A percentile compares a stretch with the other conserved stretches of the same genome.
Evolutionary conservation across 2,113 vertebrate genomes (phyloP).

Genomic region (Rousettus leschenaultii): DNA sequence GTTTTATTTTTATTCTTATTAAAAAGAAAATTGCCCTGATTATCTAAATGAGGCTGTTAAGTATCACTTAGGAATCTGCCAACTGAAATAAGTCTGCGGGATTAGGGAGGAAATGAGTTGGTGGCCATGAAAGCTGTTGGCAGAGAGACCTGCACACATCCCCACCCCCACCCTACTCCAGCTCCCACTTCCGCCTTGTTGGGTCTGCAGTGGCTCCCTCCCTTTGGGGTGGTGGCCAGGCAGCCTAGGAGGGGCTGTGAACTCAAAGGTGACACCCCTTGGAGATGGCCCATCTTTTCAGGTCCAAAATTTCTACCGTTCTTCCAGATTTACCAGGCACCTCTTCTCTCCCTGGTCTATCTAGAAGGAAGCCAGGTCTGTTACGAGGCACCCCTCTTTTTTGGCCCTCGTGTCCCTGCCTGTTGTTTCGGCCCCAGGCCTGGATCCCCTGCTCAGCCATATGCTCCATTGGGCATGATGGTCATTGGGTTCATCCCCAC

Average conservation of each 20-base stretch:
- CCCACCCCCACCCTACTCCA: not conserved
- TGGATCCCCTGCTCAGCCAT: not conserved
- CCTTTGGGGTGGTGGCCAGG: rapidly evolving
- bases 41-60: not conserved
- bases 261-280: not conserved
- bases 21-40: slow-evolving; percentile 39
- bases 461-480: not conserved
- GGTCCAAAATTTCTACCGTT: not conserved
- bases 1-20: slow-evolving; percentile 55
- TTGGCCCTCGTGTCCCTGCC: not conserved
- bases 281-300: not conserved
- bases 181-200: not conserved
- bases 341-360: not conserved
- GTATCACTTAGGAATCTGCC: not conserved
- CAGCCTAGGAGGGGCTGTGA: not conserved
- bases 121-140: not conserved
- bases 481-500: not conserved
- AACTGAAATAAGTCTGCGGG: not conserved
- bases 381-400: not conserved
- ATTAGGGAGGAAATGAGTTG: not conserved
- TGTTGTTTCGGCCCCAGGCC: not conserved
- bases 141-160: not conserved
- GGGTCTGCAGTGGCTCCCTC: not conserved
- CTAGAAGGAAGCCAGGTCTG: not conserved
- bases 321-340: not conserved